A percentile compares a stretch with the other conserved stretches of the same genome.
phyloP scores from a whole-genome alignment of 1,140 invertebrate species.

The Cotesia glomerata region DNA sequence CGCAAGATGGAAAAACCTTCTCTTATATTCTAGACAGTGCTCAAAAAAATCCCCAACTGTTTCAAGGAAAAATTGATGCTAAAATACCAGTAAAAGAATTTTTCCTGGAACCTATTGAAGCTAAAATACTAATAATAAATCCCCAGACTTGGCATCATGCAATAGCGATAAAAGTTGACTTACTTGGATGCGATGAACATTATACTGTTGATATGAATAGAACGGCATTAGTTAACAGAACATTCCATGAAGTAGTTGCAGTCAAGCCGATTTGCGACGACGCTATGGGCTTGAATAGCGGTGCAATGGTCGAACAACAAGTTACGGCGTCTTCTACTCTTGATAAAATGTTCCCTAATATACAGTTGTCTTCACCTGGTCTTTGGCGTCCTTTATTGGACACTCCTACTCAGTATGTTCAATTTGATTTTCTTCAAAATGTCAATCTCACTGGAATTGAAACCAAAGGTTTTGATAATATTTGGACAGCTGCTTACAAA shows the following conservation, averaged over 20 bases:
- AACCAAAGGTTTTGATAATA: constrained; percentile 73
- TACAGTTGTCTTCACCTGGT: constrained; percentile 38
- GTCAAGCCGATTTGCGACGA: constrained; percentile 63
- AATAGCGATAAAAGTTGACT: constrained; percentile 75
- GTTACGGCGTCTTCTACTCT: constrained; percentile 64
- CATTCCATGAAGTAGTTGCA: constrained; percentile 9
- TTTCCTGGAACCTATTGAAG: constrained; percentile 74
- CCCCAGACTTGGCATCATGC: constrained; percentile 79
- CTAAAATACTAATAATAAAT: constrained; percentile 72
- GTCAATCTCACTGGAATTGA: constrained; percentile 79
- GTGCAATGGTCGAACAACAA: constrained; percentile 66
- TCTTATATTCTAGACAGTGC: constrained; percentile 59
- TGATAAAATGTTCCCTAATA: constrained; percentile 43
- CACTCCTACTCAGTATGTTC: constrained; percentile 50
- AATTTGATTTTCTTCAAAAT: constrained; percentile 79
- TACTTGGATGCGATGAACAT: constrained; percentile 73
- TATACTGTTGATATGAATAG: constrained; percentile 12
- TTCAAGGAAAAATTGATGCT: constrained; percentile 74
- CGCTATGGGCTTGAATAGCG: constrained; percentile 71
- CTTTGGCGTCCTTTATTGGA: constrained; percentile 47
- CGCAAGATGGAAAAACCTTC: constrained; percentile 68
- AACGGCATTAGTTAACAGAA: constrained; percentile 3
- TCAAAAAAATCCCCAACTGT: constrained; percentile 64
- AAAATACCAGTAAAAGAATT: constrained; percentile 68
- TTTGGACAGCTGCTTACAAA: constrained; percentile 78